Conservation (phyloP, 2,888 invertebrate genomes). For the Catocala nupta region DNA sequence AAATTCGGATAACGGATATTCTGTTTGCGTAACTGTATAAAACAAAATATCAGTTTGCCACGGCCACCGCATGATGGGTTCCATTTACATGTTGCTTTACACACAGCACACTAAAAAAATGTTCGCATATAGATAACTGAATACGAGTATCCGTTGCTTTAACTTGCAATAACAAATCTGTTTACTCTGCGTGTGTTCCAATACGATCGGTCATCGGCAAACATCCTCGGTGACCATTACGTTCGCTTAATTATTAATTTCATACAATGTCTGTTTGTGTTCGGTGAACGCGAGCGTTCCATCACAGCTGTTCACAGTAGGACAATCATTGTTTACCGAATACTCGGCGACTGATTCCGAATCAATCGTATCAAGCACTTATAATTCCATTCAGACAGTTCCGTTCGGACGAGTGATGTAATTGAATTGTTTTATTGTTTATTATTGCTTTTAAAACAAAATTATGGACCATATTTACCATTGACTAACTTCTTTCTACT, state of each 20-base stretch:
- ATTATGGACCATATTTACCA: too few species aligned
- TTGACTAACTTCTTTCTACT: too few species aligned
- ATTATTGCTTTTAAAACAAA: too few species aligned
- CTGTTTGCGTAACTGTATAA: too few species aligned
- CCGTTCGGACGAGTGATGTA: too few species aligned
- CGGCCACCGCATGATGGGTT: too few species aligned
- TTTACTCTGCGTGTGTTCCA: neutral
- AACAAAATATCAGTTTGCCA: too few species aligned
- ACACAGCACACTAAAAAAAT: too few species aligned
- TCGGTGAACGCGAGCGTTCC: conserved; percentile 8
- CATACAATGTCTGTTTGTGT: conserved; percentile 20
- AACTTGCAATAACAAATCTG: neutral
- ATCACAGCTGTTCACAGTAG: neutral
- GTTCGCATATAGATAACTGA: too few species aligned
- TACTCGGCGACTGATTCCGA: conserved; percentile 17
- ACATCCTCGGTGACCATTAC: conserved; percentile 13
- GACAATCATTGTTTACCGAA: conserved; percentile 22
- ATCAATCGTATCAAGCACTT: conserved; percentile 15
- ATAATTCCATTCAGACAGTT: conserved; percentile 14
- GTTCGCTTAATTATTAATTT: conserved; percentile 31
- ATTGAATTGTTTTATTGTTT: too few species aligned
- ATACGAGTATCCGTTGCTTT: neutral
- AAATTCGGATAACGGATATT: too few species aligned
- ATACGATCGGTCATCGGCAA: conserved; percentile 1
- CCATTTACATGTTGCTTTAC: neutral